Evolutionary conservation across 2,797 vertebrate species (phyloP).

Genomic region (Cryptoblepharus egeriae): DNA sequence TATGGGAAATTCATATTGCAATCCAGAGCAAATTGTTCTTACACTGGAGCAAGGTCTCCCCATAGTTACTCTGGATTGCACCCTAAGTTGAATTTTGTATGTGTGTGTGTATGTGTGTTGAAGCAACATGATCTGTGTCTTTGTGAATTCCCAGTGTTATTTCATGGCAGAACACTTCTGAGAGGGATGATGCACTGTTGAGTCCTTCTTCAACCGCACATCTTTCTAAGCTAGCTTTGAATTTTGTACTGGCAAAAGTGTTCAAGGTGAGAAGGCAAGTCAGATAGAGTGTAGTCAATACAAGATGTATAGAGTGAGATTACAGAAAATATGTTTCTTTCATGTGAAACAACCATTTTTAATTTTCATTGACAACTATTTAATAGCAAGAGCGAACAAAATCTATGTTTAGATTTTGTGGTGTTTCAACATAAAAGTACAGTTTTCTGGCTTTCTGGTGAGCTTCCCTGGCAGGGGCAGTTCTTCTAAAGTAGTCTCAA

Average conservation of each 20-base stretch:
- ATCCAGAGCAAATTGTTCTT: too few relatives aligned
- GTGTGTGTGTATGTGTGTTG: too few relatives aligned
- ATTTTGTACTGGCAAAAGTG: background rate
- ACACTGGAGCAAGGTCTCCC: too few relatives aligned
- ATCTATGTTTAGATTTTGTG: conserved; percentile 17
- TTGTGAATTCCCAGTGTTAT: background rate
- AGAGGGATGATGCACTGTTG: background rate
- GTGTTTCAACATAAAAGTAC: background rate
- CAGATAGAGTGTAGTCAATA: background rate
- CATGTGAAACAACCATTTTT: background rate
- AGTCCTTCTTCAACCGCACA: too few relatives aligned
- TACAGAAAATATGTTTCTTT: conserved; percentile 9
- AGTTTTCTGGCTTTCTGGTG: conserved; percentile 11
- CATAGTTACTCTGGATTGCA: too few relatives aligned
- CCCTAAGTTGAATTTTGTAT: too few relatives aligned
- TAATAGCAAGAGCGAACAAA: background rate
- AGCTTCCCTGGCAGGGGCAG: background rate
- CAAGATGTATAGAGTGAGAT: background rate
- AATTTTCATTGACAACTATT: conserved; percentile 13
- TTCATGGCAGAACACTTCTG: background rate
- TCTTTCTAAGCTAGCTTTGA: background rate
- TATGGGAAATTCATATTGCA: too few relatives aligned
- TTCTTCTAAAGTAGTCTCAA: background rate
- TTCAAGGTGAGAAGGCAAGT: background rate
- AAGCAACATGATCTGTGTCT: background rate